A percentile compares a stretch with the other conserved stretches of the same genome.
These are phyloP conservation scores for Trichechus manatus DNA, from an alignment of 2,113 vertebrate species.

Conservation along the genomic window DNA sequence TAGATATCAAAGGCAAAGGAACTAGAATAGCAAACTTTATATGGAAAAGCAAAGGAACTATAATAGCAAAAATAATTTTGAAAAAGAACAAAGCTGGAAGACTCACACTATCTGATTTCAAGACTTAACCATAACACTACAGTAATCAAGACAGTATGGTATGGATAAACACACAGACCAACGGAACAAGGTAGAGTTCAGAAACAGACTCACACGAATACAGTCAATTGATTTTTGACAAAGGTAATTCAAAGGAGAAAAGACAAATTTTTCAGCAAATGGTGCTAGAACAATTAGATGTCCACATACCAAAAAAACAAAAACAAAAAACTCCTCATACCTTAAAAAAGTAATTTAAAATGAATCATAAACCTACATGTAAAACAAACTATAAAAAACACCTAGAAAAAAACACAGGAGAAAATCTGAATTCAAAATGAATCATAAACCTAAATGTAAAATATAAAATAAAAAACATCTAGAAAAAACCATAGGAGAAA, in stretches of 20 bases:
- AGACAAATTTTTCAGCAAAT: constrained; percentile 46
- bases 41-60: constrained; percentile 20
- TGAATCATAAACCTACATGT: neutral
- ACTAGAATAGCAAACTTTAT: constrained; percentile 45
- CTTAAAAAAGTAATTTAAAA: neutral
- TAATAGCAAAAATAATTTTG: neutral
- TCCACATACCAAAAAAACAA: neutral
- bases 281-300: too few species aligned
- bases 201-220: neutral
- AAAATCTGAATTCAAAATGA: constrained; percentile 39
- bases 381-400: constrained; percentile 42
- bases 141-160: neutral
- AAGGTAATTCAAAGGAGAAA: constrained; percentile 4
- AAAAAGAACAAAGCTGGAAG: constrained; percentile 42
- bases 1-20: constrained; percentile 29
- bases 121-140: neutral
- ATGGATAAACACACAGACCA: neutral
- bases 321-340: neutral
- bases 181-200: neutral
- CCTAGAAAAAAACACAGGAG: constrained; percentile 16
- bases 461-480: constrained; percentile 24
- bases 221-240: constrained; percentile 13
- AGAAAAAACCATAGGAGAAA: constrained; percentile 47
- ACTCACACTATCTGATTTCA: constrained; percentile 7
- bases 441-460: constrained; percentile 13